These are phyloP conservation scores for Caprella mutica DNA, from an alignment of 2,888 invertebrate species.

Conservation along the genomic window DNA sequence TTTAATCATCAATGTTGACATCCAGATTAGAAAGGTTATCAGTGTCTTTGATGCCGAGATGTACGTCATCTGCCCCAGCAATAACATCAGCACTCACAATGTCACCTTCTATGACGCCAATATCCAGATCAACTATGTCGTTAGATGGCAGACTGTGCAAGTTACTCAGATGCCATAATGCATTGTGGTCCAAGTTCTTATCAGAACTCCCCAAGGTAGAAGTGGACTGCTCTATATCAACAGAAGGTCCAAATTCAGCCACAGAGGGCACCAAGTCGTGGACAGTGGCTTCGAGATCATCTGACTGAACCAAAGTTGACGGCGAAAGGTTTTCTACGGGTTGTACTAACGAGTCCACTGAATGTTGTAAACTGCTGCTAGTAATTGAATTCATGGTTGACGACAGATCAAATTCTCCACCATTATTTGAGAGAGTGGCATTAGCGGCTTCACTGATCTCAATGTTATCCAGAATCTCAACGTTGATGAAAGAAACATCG, in stretches of 20 bases:
- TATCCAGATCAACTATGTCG: slow-evolving; percentile 1
- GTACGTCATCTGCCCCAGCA: neutral
- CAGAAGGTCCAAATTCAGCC: neutral
- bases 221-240: neutral
- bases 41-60: neutral
- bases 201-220: neutral
- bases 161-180: neutral
- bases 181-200: neutral
- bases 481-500: slow-evolving; percentile 4
- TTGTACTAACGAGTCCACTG: neutral
- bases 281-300: neutral
- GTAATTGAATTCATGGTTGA: neutral
- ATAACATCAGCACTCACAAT: neutral
- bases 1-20: slow-evolving; percentile 1
- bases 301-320: too few relatives aligned
- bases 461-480: slow-evolving; percentile 1
- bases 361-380: neutral
- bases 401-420: slow-evolving; percentile 3
- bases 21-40: neutral
- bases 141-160: neutral
- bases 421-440: neutral
- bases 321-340: too few relatives aligned
- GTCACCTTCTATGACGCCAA: neutral
- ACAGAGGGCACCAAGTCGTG: neutral
- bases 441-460: neutral